Percentiles rank a stretch among this genome's conserved stretches.
Conservation (phyloP, 2,888 invertebrate genomes). For the Frankliniella intonsa region DNA sequence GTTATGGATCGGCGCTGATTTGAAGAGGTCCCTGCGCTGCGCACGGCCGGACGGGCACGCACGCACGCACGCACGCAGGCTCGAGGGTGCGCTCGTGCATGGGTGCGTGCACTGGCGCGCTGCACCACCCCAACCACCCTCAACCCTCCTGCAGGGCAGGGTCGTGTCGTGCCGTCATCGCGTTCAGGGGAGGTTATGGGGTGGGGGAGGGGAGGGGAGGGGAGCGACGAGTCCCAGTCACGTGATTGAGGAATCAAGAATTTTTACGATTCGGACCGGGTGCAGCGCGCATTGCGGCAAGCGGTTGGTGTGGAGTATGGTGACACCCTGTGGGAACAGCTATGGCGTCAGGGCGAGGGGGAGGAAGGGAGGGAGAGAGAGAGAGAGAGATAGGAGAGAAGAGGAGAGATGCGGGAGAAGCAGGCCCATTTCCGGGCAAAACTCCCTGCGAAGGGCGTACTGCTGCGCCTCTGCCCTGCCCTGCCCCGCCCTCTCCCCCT, state of each 20-base stretch:
- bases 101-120: neutral
- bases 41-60: neutral
- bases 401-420: neutral
- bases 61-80: neutral
- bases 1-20: constrained; percentile 16
- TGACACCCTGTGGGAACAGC: neutral
- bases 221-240: neutral
- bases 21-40: neutral
- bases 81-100: neutral
- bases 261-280: neutral
- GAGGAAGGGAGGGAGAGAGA: neutral
- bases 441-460: neutral
- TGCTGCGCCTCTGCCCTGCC: neutral
- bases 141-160: neutral
- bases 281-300: neutral
- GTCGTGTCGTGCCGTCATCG: neutral
- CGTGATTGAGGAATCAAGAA: neutral
- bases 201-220: neutral
- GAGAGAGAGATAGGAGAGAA: neutral
- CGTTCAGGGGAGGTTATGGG: neutral
- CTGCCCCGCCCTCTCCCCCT: neutral
- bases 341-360: neutral
- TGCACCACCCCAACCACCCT: no score
- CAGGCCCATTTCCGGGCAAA: constrained; percentile 5
- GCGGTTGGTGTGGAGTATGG: neutral